These are phyloP conservation scores for Marmota flaviventris DNA, from an alignment of 2,113 vertebrate species.

Conservation along the genomic window DNA sequence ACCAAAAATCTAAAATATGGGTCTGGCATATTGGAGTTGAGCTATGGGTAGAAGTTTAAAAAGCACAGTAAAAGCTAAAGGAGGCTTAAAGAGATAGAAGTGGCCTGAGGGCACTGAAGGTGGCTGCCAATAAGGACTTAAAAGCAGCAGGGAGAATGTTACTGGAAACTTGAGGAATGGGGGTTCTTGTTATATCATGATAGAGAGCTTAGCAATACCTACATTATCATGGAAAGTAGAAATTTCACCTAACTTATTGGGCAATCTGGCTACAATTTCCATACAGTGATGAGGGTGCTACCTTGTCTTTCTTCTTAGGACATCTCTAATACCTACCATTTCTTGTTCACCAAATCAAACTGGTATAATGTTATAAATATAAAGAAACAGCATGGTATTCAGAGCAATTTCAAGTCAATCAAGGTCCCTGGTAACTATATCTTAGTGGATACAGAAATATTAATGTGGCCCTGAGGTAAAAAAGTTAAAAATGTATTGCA, in stretches of 20 bases:
- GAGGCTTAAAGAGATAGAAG: background rate
- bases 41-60: background rate
- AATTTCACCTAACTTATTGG: background rate
- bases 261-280: background rate
- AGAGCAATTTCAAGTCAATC: background rate
- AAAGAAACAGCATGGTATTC: background rate
- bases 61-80: background rate
- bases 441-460: slow-evolving; percentile 15
- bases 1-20: background rate
- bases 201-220: slow-evolving; percentile 11
- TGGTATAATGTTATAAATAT: background rate
- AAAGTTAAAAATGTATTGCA: background rate
- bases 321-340: background rate
- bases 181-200: background rate
- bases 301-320: background rate
- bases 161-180: background rate
- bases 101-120: background rate
- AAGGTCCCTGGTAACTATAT: background rate
- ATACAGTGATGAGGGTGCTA: background rate
- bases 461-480: background rate
- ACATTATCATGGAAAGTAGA: background rate
- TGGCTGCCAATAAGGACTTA: background rate
- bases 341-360: background rate
- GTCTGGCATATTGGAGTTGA: background rate
- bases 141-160: background rate